phyloP scores from a whole-genome alignment of 2,888 invertebrate species.

The Acleris literana region DNA sequence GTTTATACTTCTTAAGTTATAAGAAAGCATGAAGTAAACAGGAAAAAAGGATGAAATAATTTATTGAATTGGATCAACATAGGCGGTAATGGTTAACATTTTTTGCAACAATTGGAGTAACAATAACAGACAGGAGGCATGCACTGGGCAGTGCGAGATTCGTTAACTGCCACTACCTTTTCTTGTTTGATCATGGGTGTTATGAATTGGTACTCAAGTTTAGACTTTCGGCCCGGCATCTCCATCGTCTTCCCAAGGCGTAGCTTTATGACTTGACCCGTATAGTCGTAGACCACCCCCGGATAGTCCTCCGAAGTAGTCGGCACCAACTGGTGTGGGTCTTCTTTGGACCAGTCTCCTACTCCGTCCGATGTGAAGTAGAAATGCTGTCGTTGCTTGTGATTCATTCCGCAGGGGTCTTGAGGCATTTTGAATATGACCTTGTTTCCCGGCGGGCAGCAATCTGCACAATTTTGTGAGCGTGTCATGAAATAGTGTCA shows the following conservation, averaged over 20 bases:
- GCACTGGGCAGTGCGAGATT: conserved; percentile 71
- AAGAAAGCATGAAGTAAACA: not conserved
- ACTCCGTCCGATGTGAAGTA: conserved; percentile 71
- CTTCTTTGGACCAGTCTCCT: conserved; percentile 70
- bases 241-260: conserved; percentile 69
- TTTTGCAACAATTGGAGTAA: conserved; percentile 47
- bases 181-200: conserved; percentile 60
- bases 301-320: conserved; percentile 59
- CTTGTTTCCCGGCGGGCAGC: conserved; percentile 79
- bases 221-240: conserved; percentile 70
- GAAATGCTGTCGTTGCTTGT: conserved; percentile 74
- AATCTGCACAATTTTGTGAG: conserved; percentile 73
- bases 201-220: conserved; percentile 74
- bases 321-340: conserved; percentile 63
- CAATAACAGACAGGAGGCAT: conserved; percentile 44
- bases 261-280: conserved; percentile 70
- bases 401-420: conserved; percentile 67
- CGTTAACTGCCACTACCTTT: conserved; percentile 60
- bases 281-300: conserved; percentile 69
- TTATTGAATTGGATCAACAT: not conserved
- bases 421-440: conserved; percentile 75
- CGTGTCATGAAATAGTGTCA: conserved; percentile 44
- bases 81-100: not conserved
- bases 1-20: not conserved
- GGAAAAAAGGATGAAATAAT: not conserved